Evolutionary conservation across 2,888 invertebrate species (phyloP), one percentile per base, ranked within the genome.

Genomic region (Dryobota labecula): DNA sequence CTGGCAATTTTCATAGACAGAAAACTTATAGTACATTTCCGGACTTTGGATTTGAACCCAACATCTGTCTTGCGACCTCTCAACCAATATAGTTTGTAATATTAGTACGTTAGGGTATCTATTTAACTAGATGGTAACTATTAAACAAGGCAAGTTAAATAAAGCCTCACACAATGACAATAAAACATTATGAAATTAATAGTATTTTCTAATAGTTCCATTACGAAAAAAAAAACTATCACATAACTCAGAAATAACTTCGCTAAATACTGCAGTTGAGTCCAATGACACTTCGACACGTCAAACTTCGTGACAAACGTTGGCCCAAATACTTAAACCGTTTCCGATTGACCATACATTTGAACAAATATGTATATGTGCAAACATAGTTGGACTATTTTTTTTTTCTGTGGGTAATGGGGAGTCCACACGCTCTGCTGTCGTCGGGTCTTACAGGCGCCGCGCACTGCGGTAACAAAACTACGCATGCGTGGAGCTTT

Each of bases 391-490:
- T 79, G 67, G 56, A 88, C 78, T 78, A 76, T 78, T 88, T 90
- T 87, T 74, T 70, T 75, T 87, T 86, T 90, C 90, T 90, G 86
- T 82, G 30, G 76, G 80, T 95, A 93, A 94, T 94, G 94, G 93
- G 87, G 87, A 90, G 89, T 90, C 90, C 91, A 90, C 95, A 95
- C 94, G 94, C 92, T 93, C 90, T 76, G 84, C 53, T 38, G 79
- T 79, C 87, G 79, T 79, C 87, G 90, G 91, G 94, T 92, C 95
- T 92, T 83, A 76, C 82, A 90, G 95, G 94, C 95, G 95, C 94
- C 95, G 95, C 95, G 95, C 95, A 95, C 94, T 95, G 95, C 95
- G 95, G 95, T 94, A 94, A 81, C 87, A 70, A 54, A 67, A 92
- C 87, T 90, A 94, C 95, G 95, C 95, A 95, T 95, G 95, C 95